Conservation (phyloP, 2,797 vertebrate species). For the Sebastes cheni region DNA sequence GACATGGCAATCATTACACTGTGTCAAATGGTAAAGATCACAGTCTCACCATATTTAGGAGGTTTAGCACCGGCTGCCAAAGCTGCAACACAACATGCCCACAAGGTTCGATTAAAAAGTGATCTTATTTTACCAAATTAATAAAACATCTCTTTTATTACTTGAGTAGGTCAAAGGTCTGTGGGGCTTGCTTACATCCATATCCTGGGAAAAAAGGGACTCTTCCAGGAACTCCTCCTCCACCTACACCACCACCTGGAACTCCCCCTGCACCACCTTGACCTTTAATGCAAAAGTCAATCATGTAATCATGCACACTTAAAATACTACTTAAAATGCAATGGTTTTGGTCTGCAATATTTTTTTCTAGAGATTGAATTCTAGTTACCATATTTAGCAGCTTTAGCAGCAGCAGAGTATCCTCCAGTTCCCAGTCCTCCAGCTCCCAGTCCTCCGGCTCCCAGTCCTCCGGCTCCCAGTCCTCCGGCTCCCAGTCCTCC, state of each 20-base stretch:
- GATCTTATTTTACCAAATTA: background rate
- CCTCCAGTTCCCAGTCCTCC: constrained; percentile 29
- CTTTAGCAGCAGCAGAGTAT: constrained; percentile 56
- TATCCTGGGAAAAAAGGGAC: constrained; percentile 64
- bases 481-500: background rate
- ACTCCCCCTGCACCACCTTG: constrained; percentile 38
- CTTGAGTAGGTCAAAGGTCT: background rate
- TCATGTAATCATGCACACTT: background rate
- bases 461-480: background rate
- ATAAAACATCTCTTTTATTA: background rate
- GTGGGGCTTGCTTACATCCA: constrained; percentile 57
- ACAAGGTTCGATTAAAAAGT: background rate
- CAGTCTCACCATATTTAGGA: constrained; percentile 68
- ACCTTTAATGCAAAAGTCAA: constrained; percentile 13
- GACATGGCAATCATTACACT: background rate
- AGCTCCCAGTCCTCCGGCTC: background rate
- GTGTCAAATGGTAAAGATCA: background rate
- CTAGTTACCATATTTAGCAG: constrained; percentile 72
- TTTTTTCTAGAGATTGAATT: background rate
- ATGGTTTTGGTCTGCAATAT: background rate
- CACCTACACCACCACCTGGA: constrained; percentile 42
- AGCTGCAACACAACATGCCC: constrained; percentile 45
- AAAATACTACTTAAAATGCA: background rate
- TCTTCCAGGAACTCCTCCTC: constrained; percentile 47
- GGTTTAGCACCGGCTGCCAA: constrained; percentile 61